phyloP scores from a whole-genome alignment of 2,797 vertebrate species.

The Pagetopsis macropterus region DNA sequence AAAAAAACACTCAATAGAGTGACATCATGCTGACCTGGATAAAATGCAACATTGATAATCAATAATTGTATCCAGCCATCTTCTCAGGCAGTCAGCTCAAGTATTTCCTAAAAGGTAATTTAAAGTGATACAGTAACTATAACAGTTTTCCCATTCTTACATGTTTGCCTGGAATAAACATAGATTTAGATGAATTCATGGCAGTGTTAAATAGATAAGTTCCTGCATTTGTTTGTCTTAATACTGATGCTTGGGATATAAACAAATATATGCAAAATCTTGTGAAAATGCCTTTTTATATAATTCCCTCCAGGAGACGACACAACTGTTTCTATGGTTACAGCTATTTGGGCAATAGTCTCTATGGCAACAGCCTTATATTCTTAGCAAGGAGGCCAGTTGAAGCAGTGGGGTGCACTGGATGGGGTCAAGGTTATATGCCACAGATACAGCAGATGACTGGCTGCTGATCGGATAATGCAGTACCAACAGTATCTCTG shows the following conservation, averaged over 20 bases:
- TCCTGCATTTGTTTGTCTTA: not conserved
- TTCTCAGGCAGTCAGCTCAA: not conserved
- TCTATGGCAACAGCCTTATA: slow-evolving; percentile 78
- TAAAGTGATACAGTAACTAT: slow-evolving; percentile 8
- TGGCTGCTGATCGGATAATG: slow-evolving; percentile 26
- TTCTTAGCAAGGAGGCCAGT: slow-evolving; percentile 48
- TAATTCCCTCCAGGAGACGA: slow-evolving; percentile 41
- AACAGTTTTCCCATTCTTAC: not conserved
- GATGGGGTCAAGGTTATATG: slow-evolving; percentile 29
- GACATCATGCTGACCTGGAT: slow-evolving; percentile 43
- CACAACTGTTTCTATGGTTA: slow-evolving; percentile 77
- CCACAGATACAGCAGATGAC: slow-evolving; percentile 24
- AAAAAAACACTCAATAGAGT: slow-evolving; percentile 21
- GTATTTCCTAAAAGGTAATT: slow-evolving; percentile 13
- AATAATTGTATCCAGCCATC: slow-evolving; percentile 43
- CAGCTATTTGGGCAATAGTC: slow-evolving; percentile 67
- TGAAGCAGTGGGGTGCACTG: slow-evolving; percentile 30
- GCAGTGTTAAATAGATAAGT: not conserved
- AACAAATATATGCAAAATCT: slow-evolving; percentile 3
- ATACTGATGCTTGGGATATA: slow-evolving; percentile 13
- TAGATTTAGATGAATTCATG: not conserved
- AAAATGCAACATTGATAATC: slow-evolving; percentile 43
- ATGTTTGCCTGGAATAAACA: not conserved
- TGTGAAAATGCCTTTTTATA: slow-evolving; percentile 35
- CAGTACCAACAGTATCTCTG: slow-evolving; percentile 1